Evolutionary conservation across 2,797 vertebrate genomes (phyloP), one percentile per base, ranked within the genome.

Genomic region (Hydrophis major): DNA sequence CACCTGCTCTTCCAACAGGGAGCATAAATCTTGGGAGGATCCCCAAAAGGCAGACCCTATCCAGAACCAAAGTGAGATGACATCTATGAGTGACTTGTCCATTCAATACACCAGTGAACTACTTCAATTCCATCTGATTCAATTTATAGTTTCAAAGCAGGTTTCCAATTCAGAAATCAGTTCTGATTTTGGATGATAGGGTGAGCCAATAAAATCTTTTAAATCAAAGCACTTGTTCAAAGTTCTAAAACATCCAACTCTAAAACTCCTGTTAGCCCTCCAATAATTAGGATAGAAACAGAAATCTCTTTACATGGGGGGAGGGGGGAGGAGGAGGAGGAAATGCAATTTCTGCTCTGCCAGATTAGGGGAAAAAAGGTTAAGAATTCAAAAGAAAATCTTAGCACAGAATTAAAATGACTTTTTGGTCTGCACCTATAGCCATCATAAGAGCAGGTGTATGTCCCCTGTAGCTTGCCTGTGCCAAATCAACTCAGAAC

Each of bases 381-480:
- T 37, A 78, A 74, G 16, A 74, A 74, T 74, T 78, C 69, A 42
- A 78, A 42, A 78, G 18, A 78, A 78, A 78, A 78, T 78, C 20
- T 42, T 78, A 78, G 18, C 37, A 78, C 74, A 78, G 37, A 22
- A 78, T 6, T 47, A 83, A 83, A 42, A 83, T 83, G 37, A 47
- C 8, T 47, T 83, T 83, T 42, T 83, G 37, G 37, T 47, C 4
- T 83, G 37, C 8, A 47, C 20, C 56, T 90, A 7, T 2, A 3
- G 55, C 11, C 6, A 59, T 6, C 18, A 25, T 3, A 6, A 22
- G 7, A 20, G 25, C n/a, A 13, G n/a, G 18, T 56, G 32, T 56
- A n/a, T 56, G 69, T 0, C 0, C 27, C 10, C 92, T 0, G 0
- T 4, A 90, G 83, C 94, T 93, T 93, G 90, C 78, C 94, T 93